Percentiles rank a stretch among this genome's conserved stretches.
Conservation (phyloP, 2,888 invertebrate genomes). For the Ernsta delagoae region DNA sequence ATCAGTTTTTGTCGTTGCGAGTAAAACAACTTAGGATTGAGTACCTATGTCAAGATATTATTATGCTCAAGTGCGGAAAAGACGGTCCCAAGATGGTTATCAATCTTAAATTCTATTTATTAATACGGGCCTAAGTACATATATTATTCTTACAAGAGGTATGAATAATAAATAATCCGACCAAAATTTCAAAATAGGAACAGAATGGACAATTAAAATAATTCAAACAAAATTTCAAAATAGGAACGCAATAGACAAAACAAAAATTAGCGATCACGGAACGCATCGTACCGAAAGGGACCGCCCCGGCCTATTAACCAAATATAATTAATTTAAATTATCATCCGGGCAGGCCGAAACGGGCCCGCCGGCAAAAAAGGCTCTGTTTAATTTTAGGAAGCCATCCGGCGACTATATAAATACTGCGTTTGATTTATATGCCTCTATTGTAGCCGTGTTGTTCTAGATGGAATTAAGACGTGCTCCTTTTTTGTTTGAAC, state of each 20-base stretch:
- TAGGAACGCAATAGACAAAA: conserved; percentile 18
- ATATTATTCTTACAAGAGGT: no score
- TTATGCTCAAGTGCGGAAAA: no score
- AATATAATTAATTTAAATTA: conserved; percentile 80
- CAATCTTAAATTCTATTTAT: no score
- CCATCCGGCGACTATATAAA: conserved; percentile 55
- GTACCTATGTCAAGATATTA: no score
- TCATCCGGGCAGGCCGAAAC: conserved; percentile 46
- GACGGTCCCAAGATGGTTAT: no score
- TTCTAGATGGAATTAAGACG: conserved; percentile 52
- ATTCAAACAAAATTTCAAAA: background rate
- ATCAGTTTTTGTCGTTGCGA: no score
- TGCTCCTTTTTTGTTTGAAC: conserved; percentile 25
- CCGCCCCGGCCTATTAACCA: conserved; percentile 57
- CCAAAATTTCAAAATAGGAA: background rate
- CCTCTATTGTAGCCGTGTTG: conserved; percentile 65
- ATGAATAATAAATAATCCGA: background rate
- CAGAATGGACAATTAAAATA: no score
- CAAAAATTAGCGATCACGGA: conserved; percentile 28
- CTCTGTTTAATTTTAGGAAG: conserved; percentile 65
- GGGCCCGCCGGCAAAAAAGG: conserved; percentile 49
- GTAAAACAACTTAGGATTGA: no score
- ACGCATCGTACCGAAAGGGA: conserved; percentile 25
- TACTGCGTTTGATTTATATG: conserved; percentile 61
- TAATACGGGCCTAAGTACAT: no score